Evolutionary conservation across 2,888 invertebrate species (phyloP).

Genomic region (Phyllotreta cruciferae): DNA sequence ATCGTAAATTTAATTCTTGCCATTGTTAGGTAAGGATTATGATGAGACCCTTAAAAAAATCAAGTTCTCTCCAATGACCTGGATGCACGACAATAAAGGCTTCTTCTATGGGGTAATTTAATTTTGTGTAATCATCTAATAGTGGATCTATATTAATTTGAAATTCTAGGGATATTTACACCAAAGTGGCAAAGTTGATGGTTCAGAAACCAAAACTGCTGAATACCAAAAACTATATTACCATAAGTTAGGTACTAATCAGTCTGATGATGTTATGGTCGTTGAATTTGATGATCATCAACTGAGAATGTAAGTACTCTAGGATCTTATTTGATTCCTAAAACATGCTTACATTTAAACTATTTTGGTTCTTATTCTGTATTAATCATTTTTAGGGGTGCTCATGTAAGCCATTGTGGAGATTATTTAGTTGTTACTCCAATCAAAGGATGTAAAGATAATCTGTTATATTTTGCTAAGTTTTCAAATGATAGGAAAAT

Average conservation of each 20-base stretch:
- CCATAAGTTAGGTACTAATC: slow-evolving; percentile 86
- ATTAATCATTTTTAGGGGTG: slow-evolving; percentile 66
- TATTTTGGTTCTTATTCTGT: not conserved
- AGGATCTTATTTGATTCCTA: slow-evolving; percentile 1
- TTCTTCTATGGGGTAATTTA: slow-evolving; percentile 85
- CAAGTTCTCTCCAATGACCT: slow-evolving; percentile 89
- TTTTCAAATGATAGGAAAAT: slow-evolving; percentile 72
- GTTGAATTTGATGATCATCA: slow-evolving; percentile 91
- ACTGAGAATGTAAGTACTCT: slow-evolving; percentile 81
- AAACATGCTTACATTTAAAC: slow-evolving; percentile 4
- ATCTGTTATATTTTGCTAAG: slow-evolving; percentile 86
- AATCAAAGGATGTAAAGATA: slow-evolving; percentile 89
- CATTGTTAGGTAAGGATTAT: slow-evolving; percentile 69
- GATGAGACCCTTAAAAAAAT: slow-evolving; percentile 89
- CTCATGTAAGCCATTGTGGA: slow-evolving; percentile 90
- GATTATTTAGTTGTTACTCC: slow-evolving; percentile 84
- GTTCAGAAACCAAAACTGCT: slow-evolving; percentile 87
- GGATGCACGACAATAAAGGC: slow-evolving; percentile 95
- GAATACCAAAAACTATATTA: slow-evolving; percentile 94
- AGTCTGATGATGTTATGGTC: slow-evolving; percentile 84
- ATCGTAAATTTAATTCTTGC: slow-evolving; percentile 1
- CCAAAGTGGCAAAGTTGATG: slow-evolving; percentile 81
- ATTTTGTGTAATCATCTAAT: slow-evolving; percentile 15
- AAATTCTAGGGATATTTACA: slow-evolving; percentile 77
- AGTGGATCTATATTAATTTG: not conserved